Percentiles rank a stretch among this genome's conserved stretches.
Evolutionary conservation across 2,113 vertebrate genomes (phyloP).

Genomic region (Triplophysa dalaica): DNA sequence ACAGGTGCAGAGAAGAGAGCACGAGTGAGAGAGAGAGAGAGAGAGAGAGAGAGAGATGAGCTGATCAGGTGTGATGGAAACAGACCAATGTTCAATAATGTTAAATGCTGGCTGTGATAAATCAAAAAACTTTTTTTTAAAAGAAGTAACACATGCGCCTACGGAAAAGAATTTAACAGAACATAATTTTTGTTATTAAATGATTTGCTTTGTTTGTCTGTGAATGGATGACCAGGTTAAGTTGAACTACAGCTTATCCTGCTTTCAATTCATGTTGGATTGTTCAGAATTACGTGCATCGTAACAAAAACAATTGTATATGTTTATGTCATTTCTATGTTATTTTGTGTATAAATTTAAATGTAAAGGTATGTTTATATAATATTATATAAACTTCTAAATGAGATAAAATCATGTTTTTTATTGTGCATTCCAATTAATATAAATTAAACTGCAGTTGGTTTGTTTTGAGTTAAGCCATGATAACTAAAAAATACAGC

Average conservation of each 20-base stretch:
- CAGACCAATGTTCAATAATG: conserved; percentile 10
- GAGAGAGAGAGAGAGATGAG: conserved; percentile 1
- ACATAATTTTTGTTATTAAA: neutral
- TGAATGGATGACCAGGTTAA: neutral
- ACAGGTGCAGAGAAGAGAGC: conserved; percentile 53
- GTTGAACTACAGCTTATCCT: neutral
- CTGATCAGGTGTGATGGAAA: conserved; percentile 26
- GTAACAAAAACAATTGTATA: too few species aligned
- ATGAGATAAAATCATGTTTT: too few species aligned
- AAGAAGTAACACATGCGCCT: neutral
- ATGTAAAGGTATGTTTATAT: too few species aligned
- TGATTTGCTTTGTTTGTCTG: neutral
- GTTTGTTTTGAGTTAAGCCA: too few species aligned
- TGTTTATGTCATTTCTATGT: too few species aligned
- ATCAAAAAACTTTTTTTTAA: neutral
- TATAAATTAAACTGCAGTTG: too few species aligned
- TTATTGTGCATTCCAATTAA: too few species aligned
- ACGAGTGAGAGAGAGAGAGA: conserved; percentile 48
- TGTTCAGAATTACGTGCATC: too few species aligned
- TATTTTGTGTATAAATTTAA: too few species aligned
- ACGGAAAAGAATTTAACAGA: neutral
- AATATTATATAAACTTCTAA: too few species aligned
- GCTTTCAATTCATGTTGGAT: too few species aligned
- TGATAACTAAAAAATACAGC: too few species aligned
- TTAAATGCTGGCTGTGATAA: conserved; percentile 8